Evolutionary conservation across 2,888 invertebrate species (phyloP).

Genomic region (Pachydiplax longipennis): DNA sequence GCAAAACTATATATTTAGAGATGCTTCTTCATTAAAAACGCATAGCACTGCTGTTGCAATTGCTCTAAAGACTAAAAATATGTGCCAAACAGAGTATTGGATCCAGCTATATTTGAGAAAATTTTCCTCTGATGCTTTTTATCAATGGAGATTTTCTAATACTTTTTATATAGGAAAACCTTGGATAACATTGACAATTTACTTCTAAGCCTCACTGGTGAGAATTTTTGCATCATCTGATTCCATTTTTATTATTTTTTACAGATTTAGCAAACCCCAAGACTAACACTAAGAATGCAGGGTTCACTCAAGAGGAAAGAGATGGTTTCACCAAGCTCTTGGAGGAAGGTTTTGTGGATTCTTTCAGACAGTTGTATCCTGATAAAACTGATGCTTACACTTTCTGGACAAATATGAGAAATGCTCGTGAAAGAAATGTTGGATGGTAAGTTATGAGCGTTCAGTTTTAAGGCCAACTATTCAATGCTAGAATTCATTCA

Average conservation of each 20-base stretch:
- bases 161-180: too few relatives aligned
- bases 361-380: constrained; percentile 87
- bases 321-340: constrained; percentile 88
- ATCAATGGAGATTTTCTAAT: too few relatives aligned
- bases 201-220: too few relatives aligned
- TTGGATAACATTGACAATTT: too few relatives aligned
- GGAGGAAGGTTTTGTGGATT: constrained; percentile 83
- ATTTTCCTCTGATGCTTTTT: too few relatives aligned
- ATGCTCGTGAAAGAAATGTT: constrained; percentile 86
- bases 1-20: too few relatives aligned
- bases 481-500: constrained; percentile 46
- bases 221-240: not conserved
- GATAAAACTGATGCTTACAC: constrained; percentile 84
- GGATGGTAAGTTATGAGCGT: constrained; percentile 78
- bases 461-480: not conserved
- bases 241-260: constrained; percentile 53
- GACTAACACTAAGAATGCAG: constrained; percentile 89
- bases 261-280: constrained; percentile 93
- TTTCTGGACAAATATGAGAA: constrained; percentile 94
- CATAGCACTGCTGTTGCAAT: too few relatives aligned
- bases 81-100: too few relatives aligned
- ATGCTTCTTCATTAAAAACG: too few relatives aligned
- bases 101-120: too few relatives aligned
- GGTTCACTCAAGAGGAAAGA: constrained; percentile 94
- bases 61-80: too few relatives aligned